Base-by-base conservation (phyloP, 2,113 vertebrate genomes). In the Hirundichthys speculiger region DNA sequence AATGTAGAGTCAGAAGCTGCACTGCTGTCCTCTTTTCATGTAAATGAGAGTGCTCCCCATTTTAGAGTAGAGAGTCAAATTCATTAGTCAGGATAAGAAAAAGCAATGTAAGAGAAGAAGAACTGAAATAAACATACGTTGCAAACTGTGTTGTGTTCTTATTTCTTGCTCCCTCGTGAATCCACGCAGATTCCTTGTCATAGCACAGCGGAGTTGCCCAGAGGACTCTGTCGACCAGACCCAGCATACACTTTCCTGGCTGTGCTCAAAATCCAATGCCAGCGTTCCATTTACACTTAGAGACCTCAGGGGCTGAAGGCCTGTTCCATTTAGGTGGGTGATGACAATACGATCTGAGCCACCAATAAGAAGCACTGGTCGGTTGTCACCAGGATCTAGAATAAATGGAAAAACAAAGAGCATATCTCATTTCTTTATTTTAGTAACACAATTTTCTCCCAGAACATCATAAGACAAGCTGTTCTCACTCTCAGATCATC, bases 221-320 rank as follows among this genome's bases (percentile, higher is more conserved):
- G 93, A 92, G 82, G 94, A 91, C 9, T 94, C 92, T 24, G 88
- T 89, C 1, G 95, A 92, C 77, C 95, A 91, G n/a, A 95, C 88
- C 98, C 97, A 99, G 80, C 96, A 99, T 19, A 96, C 77, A 0
- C 55, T 92, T 62, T 96, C 94, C 71, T 96, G 94, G 40, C 83
- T 93, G 77, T 94, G 93, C 85, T 90, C 93, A 80, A 93, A 95
- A 86, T 97, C 96, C 85, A 99, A 25, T 1, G 92, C 89, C 69
- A 96, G 80, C 45, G 95, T 90, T 71, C 94, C 91, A 71, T 94
- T 96, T 50, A 86, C 89, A 71, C 93, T 94, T 38, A 74, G 73
- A 4, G 93, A 90, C 67, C 85, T 89, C 59, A 81, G 54, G 14
- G 91, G 87, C 66, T 92, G 91, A 39, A 92, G 67, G 56, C 80